Percentiles rank a stretch among this genome's conserved stretches.
phyloP scores from a whole-genome alignment of 2,797 vertebrate species.

The Phaenicophaeus curvirostris region DNA sequence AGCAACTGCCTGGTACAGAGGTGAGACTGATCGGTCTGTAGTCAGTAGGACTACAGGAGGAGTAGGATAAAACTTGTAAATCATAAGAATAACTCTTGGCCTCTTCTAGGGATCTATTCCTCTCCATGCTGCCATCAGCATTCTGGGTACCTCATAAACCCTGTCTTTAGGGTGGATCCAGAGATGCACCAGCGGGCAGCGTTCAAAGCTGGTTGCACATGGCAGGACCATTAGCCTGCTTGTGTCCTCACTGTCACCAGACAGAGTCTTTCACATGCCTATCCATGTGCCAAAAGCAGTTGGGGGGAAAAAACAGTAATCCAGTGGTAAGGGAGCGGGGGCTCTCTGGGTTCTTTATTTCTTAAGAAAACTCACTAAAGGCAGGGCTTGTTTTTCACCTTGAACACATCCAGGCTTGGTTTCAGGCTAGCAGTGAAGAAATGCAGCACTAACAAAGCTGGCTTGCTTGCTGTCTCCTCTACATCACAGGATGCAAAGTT shows the following conservation, averaged over 20 bases:
- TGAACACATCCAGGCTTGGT: background rate
- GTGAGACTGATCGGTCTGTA: too few species aligned
- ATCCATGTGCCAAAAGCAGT: background rate
- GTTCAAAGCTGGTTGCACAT: background rate
- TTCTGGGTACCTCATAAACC: background rate
- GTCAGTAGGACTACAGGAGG: background rate
- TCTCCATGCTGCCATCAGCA: background rate
- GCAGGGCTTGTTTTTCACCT: background rate
- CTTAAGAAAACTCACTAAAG: background rate
- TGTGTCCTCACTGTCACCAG: background rate
- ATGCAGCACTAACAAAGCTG: background rate
- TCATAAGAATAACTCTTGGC: background rate
- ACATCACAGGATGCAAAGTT: background rate
- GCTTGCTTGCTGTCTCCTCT: background rate
- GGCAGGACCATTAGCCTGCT: background rate
- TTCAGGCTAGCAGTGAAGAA: background rate
- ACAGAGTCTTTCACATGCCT: background rate
- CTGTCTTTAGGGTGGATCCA: background rate
- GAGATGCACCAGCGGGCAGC: background rate
- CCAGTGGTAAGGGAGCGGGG: background rate
- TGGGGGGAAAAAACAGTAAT: background rate
- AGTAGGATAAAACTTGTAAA: background rate
- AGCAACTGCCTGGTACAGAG: too few species aligned
- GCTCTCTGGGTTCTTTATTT: background rate
- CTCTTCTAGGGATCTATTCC: background rate